phyloP scores from a whole-genome alignment of 2,888 invertebrate genomes.

The Epinotia nisella region DNA sequence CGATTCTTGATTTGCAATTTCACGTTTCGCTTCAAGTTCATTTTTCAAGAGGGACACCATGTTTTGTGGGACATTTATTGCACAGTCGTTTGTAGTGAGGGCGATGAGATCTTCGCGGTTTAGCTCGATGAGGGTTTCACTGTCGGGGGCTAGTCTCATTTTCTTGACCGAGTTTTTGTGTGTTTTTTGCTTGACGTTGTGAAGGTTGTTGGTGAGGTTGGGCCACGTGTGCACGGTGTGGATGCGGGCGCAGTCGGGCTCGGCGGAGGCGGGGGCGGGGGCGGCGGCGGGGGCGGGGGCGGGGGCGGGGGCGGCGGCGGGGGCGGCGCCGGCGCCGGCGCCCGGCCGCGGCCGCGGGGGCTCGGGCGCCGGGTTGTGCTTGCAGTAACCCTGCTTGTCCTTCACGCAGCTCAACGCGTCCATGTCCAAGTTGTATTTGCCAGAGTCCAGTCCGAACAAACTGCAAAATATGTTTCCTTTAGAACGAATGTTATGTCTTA shows the following conservation, averaged over 20 bases:
- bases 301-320: no score
- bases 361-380: slow-evolving; percentile 66
- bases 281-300: no score
- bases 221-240: slow-evolving; percentile 72
- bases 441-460: slow-evolving; percentile 72
- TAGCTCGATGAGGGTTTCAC: slow-evolving; percentile 61
- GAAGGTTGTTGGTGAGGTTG: slow-evolving; percentile 66
- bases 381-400: slow-evolving; percentile 71
- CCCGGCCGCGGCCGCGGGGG: no score
- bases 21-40: slow-evolving; percentile 39
- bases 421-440: slow-evolving; percentile 72
- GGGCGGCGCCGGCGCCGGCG: no score
- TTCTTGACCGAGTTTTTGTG: slow-evolving; percentile 63
- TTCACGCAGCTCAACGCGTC: slow-evolving; percentile 73
- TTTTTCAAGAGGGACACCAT: slow-evolving; percentile 32
- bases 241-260: slow-evolving; percentile 67
- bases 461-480: slow-evolving; percentile 55
- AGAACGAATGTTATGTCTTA: no score
- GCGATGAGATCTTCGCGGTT: slow-evolving; percentile 63
- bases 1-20: slow-evolving; percentile 42
- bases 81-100: slow-evolving; percentile 50
- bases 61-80: slow-evolving; percentile 45
- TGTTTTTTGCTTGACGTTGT: slow-evolving; percentile 65
- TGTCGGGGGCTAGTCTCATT: slow-evolving; percentile 64
- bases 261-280: no score